A percentile compares a stretch with the other conserved stretches of the same genome.
phyloP scores from a whole-genome alignment of 1,140 invertebrate species.

The Fopius arisanus region DNA sequence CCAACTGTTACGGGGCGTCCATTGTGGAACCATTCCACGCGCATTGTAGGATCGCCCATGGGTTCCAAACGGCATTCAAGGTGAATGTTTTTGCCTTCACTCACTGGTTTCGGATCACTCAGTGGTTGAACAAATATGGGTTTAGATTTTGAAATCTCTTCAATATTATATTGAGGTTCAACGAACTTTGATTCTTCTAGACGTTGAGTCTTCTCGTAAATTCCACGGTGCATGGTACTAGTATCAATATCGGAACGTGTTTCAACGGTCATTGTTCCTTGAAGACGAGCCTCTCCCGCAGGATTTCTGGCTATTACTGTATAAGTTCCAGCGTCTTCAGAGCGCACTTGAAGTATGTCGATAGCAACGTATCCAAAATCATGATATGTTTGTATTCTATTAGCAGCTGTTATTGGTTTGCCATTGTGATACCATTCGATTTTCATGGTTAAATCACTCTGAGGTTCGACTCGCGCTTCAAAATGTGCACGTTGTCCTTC shows the following conservation, averaged over 20 bases:
- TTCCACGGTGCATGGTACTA: slow-evolving; percentile 82
- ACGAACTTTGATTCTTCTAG: slow-evolving; percentile 86
- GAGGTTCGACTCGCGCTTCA: slow-evolving; percentile 92
- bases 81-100: slow-evolving; percentile 91
- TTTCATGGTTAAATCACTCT: slow-evolving; percentile 86
- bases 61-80: slow-evolving; percentile 90
- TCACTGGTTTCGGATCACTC: slow-evolving; percentile 81
- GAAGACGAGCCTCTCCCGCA: slow-evolving; percentile 82
- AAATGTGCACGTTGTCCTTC: slow-evolving; percentile 97
- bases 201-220: slow-evolving; percentile 86
- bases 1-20: slow-evolving; percentile 86
- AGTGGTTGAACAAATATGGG: slow-evolving; percentile 89
- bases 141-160: slow-evolving; percentile 93
- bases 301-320: slow-evolving; percentile 89
- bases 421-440: slow-evolving; percentile 94
- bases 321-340: slow-evolving; percentile 87
- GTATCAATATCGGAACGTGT: slow-evolving; percentile 87
- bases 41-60: slow-evolving; percentile 94
- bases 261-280: slow-evolving; percentile 85
- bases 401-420: slow-evolving; percentile 81
- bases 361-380: slow-evolving; percentile 96
- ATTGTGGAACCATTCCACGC: slow-evolving; percentile 95
- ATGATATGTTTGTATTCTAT: slow-evolving; percentile 89
- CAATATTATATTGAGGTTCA: slow-evolving; percentile 87
- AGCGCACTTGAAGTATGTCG: slow-evolving; percentile 87